phyloP scores from a whole-genome alignment of 2,113 vertebrate species.

The Dipodomys stephensi region DNA sequence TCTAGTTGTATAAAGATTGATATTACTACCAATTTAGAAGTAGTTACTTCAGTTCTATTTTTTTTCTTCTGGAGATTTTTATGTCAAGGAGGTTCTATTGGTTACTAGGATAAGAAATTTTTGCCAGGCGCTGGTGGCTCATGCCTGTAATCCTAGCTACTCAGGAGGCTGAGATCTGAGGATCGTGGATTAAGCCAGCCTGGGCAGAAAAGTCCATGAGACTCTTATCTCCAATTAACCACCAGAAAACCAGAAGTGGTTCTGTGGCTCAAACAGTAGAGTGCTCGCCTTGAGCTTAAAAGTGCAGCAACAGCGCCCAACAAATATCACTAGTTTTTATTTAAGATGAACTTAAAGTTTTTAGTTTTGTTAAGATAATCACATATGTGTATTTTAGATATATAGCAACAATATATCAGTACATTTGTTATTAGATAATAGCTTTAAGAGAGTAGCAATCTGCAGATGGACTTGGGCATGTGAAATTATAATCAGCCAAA shows the following conservation, averaged over 20 bases:
- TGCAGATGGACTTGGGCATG: not conserved
- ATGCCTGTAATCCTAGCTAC: no score
- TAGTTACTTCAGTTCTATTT: not conserved
- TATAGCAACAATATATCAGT: not conserved
- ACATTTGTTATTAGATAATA: not conserved
- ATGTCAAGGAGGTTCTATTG: not conserved
- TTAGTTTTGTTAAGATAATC: slow-evolving; percentile 3
- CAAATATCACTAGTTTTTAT: slow-evolving; percentile 44
- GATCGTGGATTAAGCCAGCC: no score
- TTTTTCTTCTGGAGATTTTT: slow-evolving; percentile 47
- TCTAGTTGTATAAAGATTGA: slow-evolving; percentile 30
- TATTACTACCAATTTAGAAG: not conserved
- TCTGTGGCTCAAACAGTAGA: no score
- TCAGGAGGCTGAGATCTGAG: no score
- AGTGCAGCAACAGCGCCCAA: not conserved
- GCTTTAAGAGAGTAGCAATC: not conserved
- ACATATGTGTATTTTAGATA: no score
- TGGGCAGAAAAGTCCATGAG: no score
- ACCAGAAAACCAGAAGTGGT: no score
- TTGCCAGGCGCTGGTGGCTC: not conserved
- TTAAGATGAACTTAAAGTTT: slow-evolving; percentile 42
- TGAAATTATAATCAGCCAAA: slow-evolving; percentile 34
- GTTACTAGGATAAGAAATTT: slow-evolving; percentile 13
- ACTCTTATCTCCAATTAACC: no score
- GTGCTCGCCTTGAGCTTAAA: no score